Evolutionary conservation across 2,113 vertebrate species (phyloP), one percentile per base, ranked within the genome.

Genomic region (Mastomys coucha): DNA sequence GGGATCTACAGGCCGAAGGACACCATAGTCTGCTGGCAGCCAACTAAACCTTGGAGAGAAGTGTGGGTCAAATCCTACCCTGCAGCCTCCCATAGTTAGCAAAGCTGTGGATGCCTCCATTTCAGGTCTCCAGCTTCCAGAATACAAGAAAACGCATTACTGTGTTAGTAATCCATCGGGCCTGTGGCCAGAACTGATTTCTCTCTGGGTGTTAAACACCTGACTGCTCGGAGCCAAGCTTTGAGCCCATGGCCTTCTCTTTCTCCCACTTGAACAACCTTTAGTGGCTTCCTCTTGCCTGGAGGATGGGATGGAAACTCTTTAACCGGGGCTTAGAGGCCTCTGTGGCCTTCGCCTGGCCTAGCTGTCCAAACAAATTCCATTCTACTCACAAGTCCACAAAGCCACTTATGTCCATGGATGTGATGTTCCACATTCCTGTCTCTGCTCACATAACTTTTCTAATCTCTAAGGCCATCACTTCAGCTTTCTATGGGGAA

Each of bases 341-440:
- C 22, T 91, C 67, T 2, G 6, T 0, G 36, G 84, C 19, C 39
- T 39, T 81, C 22, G 22, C 39, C 65, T 88, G 78, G 63, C 2
- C 49, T 28, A 65, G 42, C 72, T 69, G 51, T 89, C 58, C 88
- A 31, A 5, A 3, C 1, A 16, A 75, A 89, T 22, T 80, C 73
- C 36, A 10, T 0, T 33, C 14, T n/a, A 51, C 28, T 56, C 51
- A 8, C 45, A 49, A 53, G 42, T 19, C 39, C 56, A 70, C 63
- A 12, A 42, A 88, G 58, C 24, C 22, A 26, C 51, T 16, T n/a
- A 1, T 16, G 53, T 42, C 9, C 49, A 60, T 75, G 14, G n/a
- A n/a, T 19, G 12, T 0, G 28, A 67, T 5, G 7, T 10, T 7
- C 3, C 10, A 39, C 7, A 1, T 17, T 49, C 10, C 8, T 0